phyloP scores from a whole-genome alignment of 2,888 invertebrate genomes.

The Apotomis turbidana region DNA sequence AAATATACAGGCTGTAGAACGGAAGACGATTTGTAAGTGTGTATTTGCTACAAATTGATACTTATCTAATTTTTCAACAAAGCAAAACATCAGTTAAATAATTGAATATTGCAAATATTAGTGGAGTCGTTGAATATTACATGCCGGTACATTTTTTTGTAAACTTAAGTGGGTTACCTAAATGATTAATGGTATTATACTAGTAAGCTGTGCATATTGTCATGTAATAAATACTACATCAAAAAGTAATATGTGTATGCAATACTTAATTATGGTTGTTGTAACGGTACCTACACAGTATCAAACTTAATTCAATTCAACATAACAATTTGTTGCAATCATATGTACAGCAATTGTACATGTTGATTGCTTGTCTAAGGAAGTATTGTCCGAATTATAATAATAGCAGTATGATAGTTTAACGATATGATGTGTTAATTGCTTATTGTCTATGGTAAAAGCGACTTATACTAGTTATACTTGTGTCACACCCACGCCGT shows the following conservation, averaged over 20 bases:
- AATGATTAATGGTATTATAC: slow-evolving; percentile 27
- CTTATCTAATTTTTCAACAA: not conserved
- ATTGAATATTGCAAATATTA: not conserved
- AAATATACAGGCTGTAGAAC: too few relatives aligned
- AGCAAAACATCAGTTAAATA: not conserved
- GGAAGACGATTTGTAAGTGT: not conserved
- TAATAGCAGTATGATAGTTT: slow-evolving; percentile 30
- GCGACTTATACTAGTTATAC: slow-evolving; percentile 29
- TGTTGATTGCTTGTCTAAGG: slow-evolving; percentile 34
- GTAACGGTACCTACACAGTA: slow-evolving; percentile 17
- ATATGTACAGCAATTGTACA: slow-evolving; percentile 26
- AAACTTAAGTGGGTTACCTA: slow-evolving; percentile 9
- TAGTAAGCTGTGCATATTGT: slow-evolving; percentile 13
- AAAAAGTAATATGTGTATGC: slow-evolving; percentile 4
- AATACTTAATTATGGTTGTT: slow-evolving; percentile 29
- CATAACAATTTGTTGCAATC: slow-evolving; percentile 29
- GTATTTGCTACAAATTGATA: not conserved
- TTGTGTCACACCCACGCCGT: slow-evolving; percentile 20
- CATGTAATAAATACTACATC: slow-evolving; percentile 27
- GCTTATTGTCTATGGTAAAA: slow-evolving; percentile 32
- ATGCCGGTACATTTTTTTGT: not conserved
- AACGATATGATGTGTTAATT: slow-evolving; percentile 36
- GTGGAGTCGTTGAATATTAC: not conserved
- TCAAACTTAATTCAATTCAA: slow-evolving; percentile 35
- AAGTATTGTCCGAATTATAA: slow-evolving; percentile 33